Evolutionary conservation across 2,113 vertebrate genomes (phyloP), one percentile per base, ranked within the genome.

Genomic region (Trachemys scripta): DNA sequence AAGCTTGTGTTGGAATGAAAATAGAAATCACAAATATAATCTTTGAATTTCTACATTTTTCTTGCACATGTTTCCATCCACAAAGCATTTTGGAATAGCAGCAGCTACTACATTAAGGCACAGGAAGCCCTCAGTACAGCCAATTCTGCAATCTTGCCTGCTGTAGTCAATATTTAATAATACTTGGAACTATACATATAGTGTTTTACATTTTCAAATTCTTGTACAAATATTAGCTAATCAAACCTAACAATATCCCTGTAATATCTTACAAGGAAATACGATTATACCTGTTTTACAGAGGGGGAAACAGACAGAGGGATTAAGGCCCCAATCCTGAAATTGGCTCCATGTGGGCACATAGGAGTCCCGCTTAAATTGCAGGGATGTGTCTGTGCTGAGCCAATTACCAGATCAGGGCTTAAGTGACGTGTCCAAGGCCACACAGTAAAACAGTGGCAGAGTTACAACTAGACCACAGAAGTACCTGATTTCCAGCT

Each of bases 11-110:
- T 29, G 85, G 88, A 90, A 92, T 49, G 53, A 50, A 80, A 88
- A 89, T 5, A 59, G 57, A 96, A 96, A 75, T 80, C 82, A 14
- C 57, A 72, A 96, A 51, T n/a, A 69, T 57, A 90, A 78, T 53
- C n/a, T 20, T 38, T 72, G 10, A 35, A 72, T 25, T 65, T 29
- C 42, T 62, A 51, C 24, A 22, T 50, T 29, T 82, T 10, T 85
- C 59, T 59, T 50, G 65, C 1, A 2, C n/a, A 80, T 49, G 88
- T 27, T 54, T 50, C 72, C 51, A 54, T 19, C 10, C 85, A 38
- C 84, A 95, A 80, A 92, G 78, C 59, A 69, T 51, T 92, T 76
- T 83, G 25, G 80, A 57, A 45, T 83, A 57, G 38, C 27, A 31
- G 10, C 54, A 56, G 14, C 24, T 59, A 83, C 54, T 59, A 59